Evolutionary conservation across 2,113 vertebrate genomes (phyloP), one percentile per base, ranked within the genome.

Genomic region (Brachyhypopomus gauderio): DNA sequence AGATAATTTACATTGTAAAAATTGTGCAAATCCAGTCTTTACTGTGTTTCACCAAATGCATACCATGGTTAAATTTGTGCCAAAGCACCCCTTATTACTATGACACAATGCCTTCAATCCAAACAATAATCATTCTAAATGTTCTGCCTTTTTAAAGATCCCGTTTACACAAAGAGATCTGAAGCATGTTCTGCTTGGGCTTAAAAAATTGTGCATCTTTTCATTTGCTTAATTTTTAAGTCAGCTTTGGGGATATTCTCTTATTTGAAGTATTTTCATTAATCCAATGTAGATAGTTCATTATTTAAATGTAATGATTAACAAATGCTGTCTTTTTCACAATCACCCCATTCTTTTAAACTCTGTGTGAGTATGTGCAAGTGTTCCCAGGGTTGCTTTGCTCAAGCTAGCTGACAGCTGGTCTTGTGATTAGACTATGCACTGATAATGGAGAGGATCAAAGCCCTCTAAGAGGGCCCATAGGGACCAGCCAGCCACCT

Each of bases 351-450:
- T 78, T 77, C 56, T 72, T 14, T n/a, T 78, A 22, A 78, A 60
- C 25, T 75, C 77, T 75, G 79, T 75, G 62, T 8, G 89, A 85
- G 88, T 85, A 34, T 48, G 34, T 64, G 41, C 60, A 27, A 64
- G 82, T 77, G 71, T 85, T 83, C 75, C 0, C 0, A 84, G 86
- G 86, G 52, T 79, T 82, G 88, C 85, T 63, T 20, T 62, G 72
- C 75, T 72, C 64, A 64, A 11, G 45, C 36, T 75, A 74, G 75
- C 86, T 79, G 93, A 95, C 93, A 95, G 94, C 92, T 94, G 93
- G 92, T 81, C 64, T 77, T 80, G 90, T 91, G 88, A 89, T 89
- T 82, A 93, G 91, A 83, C 90, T 85, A 83, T 78, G 60, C 89
- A 87, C 89, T 86, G 86, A 83, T 87, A 88, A 87, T 85, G 87